These are phyloP conservation scores for Cryptus armator DNA, from an alignment of 2,888 invertebrate species.

Conservation along the genomic window DNA sequence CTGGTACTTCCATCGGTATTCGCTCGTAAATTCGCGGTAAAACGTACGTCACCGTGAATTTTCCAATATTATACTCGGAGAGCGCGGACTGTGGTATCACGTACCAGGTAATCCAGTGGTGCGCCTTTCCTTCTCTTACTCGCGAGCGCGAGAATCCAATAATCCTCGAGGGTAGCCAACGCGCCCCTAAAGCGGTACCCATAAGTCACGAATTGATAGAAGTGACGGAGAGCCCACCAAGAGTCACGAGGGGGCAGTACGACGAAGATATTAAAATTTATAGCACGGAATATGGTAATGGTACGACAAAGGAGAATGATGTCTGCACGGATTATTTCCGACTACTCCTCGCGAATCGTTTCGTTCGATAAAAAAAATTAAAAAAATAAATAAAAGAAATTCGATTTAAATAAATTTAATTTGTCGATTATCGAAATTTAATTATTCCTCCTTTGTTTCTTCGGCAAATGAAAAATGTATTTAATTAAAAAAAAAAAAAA, in stretches of 20 bases:
- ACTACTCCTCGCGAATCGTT: conserved; percentile 12
- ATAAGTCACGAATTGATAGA: conserved; percentile 53
- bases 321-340: conserved; percentile 23
- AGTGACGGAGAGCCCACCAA: background rate
- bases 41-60: conserved; percentile 40
- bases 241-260: conserved; percentile 22
- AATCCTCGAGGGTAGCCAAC: conserved; percentile 39
- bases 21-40: conserved; percentile 43
- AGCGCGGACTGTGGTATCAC: background rate
- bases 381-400: background rate
- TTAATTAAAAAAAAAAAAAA: background rate
- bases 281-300: conserved; percentile 53
- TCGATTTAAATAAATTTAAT: background rate
- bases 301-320: conserved; percentile 16
- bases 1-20: background rate
- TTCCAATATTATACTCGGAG: conserved; percentile 40
- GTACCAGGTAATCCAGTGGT: background rate
- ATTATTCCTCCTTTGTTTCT: background rate
- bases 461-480: background rate
- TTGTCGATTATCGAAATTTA: conserved; percentile 6
- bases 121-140: background rate
- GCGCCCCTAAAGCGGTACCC: conserved; percentile 36
- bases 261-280: conserved; percentile 59
- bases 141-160: conserved; percentile 44
- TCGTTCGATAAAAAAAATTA: background rate